phyloP scores from a whole-genome alignment of 1,140 invertebrate genomes.

The Pteromalus puparum region DNA sequence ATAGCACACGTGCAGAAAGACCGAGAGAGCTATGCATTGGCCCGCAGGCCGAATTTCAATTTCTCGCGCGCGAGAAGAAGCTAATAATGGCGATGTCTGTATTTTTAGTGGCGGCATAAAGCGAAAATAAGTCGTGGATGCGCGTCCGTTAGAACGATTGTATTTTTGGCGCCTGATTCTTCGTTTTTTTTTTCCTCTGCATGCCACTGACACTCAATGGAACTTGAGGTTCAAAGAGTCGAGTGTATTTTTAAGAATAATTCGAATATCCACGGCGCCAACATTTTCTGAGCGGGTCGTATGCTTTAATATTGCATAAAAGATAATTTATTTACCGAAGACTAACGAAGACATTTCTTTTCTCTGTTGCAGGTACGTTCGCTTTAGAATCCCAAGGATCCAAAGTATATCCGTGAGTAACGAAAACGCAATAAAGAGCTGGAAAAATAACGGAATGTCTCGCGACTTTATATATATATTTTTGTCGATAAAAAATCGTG shows the following conservation, averaged over 20 bases:
- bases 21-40: background rate
- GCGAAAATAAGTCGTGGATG: constrained; percentile 23
- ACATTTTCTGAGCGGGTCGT: background rate
- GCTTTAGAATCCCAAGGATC: background rate
- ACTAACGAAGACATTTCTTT: constrained; percentile 15
- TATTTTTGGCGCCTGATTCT: background rate
- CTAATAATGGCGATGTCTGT: background rate
- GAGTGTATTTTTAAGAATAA: too few relatives aligned
- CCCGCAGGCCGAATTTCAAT: constrained; percentile 7
- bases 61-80: background rate
- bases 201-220: background rate
- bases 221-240: background rate
- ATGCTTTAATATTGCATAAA: background rate
- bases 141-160: background rate
- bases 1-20: background rate
- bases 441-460: background rate
- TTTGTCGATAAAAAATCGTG: background rate
- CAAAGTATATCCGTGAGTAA: background rate
- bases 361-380: constrained; percentile 32
- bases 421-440: background rate
- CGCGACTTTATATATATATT: background rate
- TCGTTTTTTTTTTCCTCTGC: background rate
- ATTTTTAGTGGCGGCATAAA: background rate
- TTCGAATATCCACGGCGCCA: background rate
- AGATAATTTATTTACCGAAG: background rate